A percentile compares a stretch with the other conserved stretches of the same genome.
These are phyloP conservation scores for Rhyacophila evoluta DNA, from an alignment of 2,888 invertebrate species.

Conservation along the genomic window DNA sequence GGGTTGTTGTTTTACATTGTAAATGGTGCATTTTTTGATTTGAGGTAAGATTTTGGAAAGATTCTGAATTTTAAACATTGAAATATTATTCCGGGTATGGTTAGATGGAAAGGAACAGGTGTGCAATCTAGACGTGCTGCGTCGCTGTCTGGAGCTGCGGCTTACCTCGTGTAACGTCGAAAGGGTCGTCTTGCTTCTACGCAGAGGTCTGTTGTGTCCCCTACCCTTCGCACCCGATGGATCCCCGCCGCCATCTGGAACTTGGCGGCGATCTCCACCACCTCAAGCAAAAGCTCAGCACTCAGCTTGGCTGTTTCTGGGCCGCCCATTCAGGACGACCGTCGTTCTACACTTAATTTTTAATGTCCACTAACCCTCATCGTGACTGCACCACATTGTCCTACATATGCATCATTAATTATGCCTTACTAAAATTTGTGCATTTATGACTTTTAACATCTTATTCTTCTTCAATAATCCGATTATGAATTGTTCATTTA, in stretches of 20 bases:
- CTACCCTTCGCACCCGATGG: conserved; percentile 31
- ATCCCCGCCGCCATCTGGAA: conserved; percentile 29
- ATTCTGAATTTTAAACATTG: too few species aligned
- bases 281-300: conserved; percentile 37
- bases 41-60: too few species aligned
- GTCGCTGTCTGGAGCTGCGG: background rate
- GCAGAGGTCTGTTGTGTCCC: conserved; percentile 36
- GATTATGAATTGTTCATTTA: too few species aligned
- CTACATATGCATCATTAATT: too few species aligned
- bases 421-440: too few species aligned
- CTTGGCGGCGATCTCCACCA: conserved; percentile 36
- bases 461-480: too few species aligned
- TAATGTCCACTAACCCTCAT: background rate
- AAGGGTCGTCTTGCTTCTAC: conserved; percentile 40
- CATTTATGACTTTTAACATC: too few species aligned
- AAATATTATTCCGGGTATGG: background rate
- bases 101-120: background rate
- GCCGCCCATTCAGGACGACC: conserved; percentile 40
- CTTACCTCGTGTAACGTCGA: conserved; percentile 44
- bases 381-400: background rate
- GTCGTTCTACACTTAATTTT: background rate
- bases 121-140: background rate
- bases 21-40: too few species aligned
- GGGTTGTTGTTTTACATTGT: too few species aligned
- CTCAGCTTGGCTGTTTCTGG: conserved; percentile 34